These are phyloP conservation scores for Xiphophorus hellerii DNA, from an alignment of 2,113 vertebrate genomes.

Conservation along the genomic window DNA sequence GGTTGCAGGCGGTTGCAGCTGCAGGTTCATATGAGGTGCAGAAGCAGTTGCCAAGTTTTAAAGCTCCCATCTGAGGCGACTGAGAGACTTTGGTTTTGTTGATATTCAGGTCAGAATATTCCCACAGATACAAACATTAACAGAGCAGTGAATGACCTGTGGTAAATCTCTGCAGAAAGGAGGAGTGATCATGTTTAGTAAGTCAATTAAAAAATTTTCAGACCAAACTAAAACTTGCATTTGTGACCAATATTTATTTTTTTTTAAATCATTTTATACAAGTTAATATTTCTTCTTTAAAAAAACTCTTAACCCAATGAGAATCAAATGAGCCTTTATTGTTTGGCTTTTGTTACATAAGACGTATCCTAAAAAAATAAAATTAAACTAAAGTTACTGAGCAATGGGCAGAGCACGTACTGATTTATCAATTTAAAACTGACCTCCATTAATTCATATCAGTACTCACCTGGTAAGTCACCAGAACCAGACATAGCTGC, in stretches of 20 bases:
- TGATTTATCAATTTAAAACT: neutral
- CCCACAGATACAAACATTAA: neutral
- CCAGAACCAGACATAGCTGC: constrained; percentile 66
- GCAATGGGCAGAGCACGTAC: neutral
- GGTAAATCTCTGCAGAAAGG: neutral
- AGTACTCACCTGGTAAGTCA: constrained; percentile 62
- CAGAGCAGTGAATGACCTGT: neutral
- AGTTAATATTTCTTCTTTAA: neutral
- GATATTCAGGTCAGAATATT: neutral
- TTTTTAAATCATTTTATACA: neutral
- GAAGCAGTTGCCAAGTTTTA: neutral
- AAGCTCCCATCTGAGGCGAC: neutral
- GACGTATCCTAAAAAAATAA: neutral
- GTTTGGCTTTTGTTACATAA: no score
- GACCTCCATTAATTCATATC: neutral
- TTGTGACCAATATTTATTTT: neutral
- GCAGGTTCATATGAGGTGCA: neutral
- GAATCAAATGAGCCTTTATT: no score
- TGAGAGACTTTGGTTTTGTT: neutral
- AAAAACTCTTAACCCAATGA: no score
- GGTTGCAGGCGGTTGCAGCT: neutral
- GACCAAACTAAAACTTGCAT: neutral
- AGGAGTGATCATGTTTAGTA: neutral
- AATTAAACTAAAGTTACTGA: neutral
- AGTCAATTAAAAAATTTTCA: neutral